Conservation (phyloP, 1,140 invertebrate genomes). For the Laupala kohalensis region DNA sequence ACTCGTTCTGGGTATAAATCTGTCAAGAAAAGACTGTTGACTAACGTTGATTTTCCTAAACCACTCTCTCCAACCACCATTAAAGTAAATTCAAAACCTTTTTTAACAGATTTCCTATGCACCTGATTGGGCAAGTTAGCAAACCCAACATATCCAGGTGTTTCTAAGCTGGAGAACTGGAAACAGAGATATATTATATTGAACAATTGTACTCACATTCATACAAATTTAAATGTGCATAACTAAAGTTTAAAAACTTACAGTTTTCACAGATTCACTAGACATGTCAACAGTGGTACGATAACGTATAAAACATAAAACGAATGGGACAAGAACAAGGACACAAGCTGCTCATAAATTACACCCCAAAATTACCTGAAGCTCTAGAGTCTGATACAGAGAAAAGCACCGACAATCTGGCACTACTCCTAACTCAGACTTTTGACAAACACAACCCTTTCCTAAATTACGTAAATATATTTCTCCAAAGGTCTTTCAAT, state of each 20-base stretch:
- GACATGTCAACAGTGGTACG: too few relatives aligned
- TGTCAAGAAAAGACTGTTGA: constrained; percentile 95
- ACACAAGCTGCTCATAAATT: too few relatives aligned
- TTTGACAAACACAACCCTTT: too few relatives aligned
- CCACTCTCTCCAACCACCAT: constrained; percentile 98
- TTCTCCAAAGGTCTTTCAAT: too few relatives aligned
- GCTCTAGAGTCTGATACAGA: too few relatives aligned
- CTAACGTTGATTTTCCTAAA: constrained; percentile 92
- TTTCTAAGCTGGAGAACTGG: constrained; percentile 67
- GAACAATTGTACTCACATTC: background rate
- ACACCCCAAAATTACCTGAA: too few relatives aligned
- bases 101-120: constrained; percentile 90
- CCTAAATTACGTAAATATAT: too few relatives aligned
- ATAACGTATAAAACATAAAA: too few relatives aligned
- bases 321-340: too few relatives aligned
- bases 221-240: background rate
- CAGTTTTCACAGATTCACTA: constrained; percentile 8
- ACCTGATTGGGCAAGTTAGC: constrained; percentile 94
- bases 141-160: constrained; percentile 81
- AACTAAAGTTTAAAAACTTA: background rate
- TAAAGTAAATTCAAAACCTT: constrained; percentile 94
- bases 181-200: constrained; percentile 19
- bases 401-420: too few relatives aligned
- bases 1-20: constrained; percentile 84
- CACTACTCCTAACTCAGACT: too few relatives aligned